A percentile compares a stretch with the other conserved stretches of the same genome.
These are phyloP conservation scores for Bombus haemorrhoidalis DNA, from an alignment of 1,140 invertebrate species.

Conservation along the genomic window DNA sequence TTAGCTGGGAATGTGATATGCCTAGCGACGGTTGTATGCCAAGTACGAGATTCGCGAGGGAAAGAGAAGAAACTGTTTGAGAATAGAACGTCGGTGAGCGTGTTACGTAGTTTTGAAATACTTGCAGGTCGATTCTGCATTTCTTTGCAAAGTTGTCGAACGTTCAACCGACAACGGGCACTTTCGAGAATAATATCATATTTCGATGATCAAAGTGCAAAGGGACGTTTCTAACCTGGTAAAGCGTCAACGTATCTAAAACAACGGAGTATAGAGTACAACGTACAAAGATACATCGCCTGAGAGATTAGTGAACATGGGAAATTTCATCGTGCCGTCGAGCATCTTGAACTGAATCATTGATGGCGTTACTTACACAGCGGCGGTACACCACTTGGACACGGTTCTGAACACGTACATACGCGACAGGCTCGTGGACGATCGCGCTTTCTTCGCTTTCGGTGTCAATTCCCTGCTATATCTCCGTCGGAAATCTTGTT, in stretches of 20 bases:
- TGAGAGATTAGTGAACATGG: background rate
- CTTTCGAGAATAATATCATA: too few relatives aligned
- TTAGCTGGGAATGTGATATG: background rate
- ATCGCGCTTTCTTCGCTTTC: constrained; percentile 31
- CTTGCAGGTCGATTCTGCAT: too few relatives aligned
- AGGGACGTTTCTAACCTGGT: too few relatives aligned
- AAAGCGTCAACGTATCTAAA: background rate
- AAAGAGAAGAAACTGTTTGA: background rate
- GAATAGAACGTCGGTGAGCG: too few relatives aligned
- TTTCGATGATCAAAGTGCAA: too few relatives aligned
- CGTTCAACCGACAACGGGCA: too few relatives aligned
- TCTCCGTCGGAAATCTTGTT: constrained; percentile 42
- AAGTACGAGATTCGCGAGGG: background rate
- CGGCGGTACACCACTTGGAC: constrained; percentile 6
- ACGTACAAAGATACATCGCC: too few relatives aligned
- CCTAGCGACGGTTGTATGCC: background rate
- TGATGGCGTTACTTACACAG: constrained; percentile 11
- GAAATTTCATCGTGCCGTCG: background rate
- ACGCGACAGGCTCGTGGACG: background rate
- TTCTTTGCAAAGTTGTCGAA: too few relatives aligned
- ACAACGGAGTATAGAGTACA: fast-evolving
- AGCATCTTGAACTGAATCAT: constrained; percentile 29
- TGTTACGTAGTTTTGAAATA: too few relatives aligned
- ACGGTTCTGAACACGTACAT: constrained; percentile 33
- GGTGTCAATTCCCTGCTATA: constrained; percentile 10